A percentile compares a stretch with the other conserved stretches of the same genome.
These are phyloP conservation scores for Ophthalmolycus amberensis DNA, from an alignment of 2,113 vertebrate species.

Conservation along the genomic window DNA sequence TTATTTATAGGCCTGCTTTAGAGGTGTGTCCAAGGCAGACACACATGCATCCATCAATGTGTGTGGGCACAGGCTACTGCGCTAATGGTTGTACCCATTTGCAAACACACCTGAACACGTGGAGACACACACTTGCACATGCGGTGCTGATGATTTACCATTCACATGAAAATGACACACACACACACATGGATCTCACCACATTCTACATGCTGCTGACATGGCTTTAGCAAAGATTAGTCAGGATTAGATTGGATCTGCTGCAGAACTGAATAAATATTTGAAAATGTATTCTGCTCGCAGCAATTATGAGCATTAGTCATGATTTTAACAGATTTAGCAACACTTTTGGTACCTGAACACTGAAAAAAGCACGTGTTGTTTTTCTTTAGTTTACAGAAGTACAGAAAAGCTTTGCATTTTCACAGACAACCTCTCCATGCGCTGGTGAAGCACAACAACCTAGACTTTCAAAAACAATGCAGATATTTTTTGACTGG, in stretches of 20 bases:
- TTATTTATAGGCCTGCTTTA: conserved; percentile 75
- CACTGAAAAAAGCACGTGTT: neutral
- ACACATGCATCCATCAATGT: conserved; percentile 60
- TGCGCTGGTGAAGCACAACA: neutral
- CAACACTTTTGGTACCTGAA: neutral
- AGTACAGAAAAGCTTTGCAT: neutral
- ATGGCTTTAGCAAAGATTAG: conserved; percentile 74
- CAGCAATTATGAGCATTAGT: conserved; percentile 65
- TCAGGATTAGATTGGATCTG: conserved; percentile 78
- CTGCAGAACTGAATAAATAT: conserved; percentile 69
- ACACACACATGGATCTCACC: conserved; percentile 21
- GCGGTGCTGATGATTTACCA: neutral
- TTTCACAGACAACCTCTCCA: neutral
- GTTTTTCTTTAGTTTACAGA: neutral
- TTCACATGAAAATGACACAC: neutral
- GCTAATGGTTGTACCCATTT: conserved; percentile 3
- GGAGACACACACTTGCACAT: neutral
- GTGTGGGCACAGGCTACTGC: conserved; percentile 19
- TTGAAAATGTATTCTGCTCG: conserved; percentile 66
- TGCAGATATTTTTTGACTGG: neutral
- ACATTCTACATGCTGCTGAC: conserved; percentile 60
- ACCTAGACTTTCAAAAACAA: neutral
- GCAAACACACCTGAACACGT: conserved; percentile 7
- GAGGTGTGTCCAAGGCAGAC: conserved; percentile 67
- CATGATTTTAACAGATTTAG: conserved; percentile 29